Base-by-base conservation (phyloP, 64 coral and sea anemone genomes). In the Anthopleura sola region DNA sequence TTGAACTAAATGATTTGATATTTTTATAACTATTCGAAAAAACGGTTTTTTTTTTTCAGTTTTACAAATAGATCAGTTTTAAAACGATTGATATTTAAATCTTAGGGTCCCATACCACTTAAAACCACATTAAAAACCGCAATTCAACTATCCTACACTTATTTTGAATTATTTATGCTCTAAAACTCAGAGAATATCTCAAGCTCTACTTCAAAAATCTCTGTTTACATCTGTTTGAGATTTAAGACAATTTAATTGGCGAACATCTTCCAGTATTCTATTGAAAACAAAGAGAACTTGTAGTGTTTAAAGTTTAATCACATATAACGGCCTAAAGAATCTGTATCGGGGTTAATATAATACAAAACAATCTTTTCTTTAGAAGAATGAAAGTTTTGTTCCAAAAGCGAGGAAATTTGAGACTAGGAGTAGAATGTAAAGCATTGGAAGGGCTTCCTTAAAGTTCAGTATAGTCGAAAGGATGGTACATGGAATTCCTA, bases 91-190 rank as follows among this genome's bases (percentile, higher is more conserved):
- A n/a, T n/a, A n/a, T n/a, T n/a, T 68, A 0, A 71, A 71, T 15
- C 31, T 32, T 34, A 62, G 66, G 28, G 31, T 36, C 31, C 24
- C 66, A 53, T 17, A 15, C 28, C 31, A 9, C 58, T 71, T 71
- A 71, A 71, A 71, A 71, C 66, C 66, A 71, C 31, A 36, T 71
- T 71, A 34, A 71, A 34, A 33, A 71, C 66, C 66, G 15, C 66
- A 33, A 34, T 12, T 5, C 66, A 71, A 71, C n/a, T 2, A 71
- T 71, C 26, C 13, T 16, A 15, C 29, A 71, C 14, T 71, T 32
- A 15, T 34, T 2, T 71, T 71, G 0, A 71, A 71, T 71, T 32
- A 71, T 71, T 71, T 12, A 36, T 71, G 9, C 12, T 36, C 2
- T 13, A 71, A 4, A 71, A 32, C 66, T 71, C 9, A 29, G 66